Conservation (phyloP, 2,797 vertebrate species). For the Manis crassicaudata region DNA sequence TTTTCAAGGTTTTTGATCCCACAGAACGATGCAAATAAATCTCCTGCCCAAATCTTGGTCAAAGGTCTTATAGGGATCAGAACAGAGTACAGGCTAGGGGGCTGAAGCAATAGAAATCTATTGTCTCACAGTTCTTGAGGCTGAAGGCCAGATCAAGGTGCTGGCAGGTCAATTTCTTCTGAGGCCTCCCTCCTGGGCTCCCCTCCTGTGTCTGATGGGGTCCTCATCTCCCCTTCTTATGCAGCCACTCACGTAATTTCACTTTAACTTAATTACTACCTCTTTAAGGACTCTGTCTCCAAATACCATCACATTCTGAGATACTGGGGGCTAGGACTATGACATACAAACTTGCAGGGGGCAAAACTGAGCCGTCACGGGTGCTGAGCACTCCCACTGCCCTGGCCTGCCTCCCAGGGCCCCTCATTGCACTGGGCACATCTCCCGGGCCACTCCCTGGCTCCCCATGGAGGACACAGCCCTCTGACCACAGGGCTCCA, state of each 20-base stretch:
- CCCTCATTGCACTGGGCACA: accelerated
- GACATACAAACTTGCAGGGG: not conserved
- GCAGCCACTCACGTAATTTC: not conserved
- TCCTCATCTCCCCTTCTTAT: not conserved
- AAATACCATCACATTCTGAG: not conserved
- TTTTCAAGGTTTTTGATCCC: not conserved
- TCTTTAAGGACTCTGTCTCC: not conserved
- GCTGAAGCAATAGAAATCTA: not conserved
- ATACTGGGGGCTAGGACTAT: not conserved
- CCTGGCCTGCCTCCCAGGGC: too few relatives aligned
- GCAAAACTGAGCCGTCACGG: not conserved
- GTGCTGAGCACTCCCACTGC: not conserved
- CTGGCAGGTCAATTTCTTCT: not conserved
- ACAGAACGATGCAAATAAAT: not conserved
- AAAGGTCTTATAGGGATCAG: not conserved
- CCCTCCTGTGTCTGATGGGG: not conserved
- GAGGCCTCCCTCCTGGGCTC: not conserved
- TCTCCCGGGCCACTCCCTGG: too few relatives aligned
- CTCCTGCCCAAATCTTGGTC: not conserved
- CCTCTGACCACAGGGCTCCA: not conserved
- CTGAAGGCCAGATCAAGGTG: not conserved
- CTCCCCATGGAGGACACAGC: not conserved
- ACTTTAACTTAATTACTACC: not conserved
- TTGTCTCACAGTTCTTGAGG: not conserved
- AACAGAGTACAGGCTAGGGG: not conserved